Evolutionary conservation across 2,797 vertebrate species (phyloP).

Genomic region (Neosalanx taihuensis): DNA sequence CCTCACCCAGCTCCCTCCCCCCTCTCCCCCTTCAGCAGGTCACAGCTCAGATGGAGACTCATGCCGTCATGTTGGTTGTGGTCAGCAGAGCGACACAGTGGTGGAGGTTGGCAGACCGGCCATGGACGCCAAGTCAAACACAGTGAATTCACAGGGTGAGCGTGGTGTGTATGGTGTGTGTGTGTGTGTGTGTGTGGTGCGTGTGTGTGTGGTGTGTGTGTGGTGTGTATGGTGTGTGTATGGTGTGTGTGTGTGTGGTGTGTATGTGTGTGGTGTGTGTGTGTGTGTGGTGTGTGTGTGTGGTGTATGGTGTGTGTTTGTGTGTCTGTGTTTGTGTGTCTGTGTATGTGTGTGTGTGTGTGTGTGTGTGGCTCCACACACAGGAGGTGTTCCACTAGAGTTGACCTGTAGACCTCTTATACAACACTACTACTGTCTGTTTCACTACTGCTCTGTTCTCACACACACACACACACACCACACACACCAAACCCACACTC

Average conservation of each 20-base stretch:
- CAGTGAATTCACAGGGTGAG: slow-evolving; percentile 41
- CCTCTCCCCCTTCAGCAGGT: no score
- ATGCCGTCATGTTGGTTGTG: background rate
- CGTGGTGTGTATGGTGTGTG: no score
- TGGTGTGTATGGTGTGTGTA: no score
- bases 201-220: no score
- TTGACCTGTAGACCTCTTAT: slow-evolving; percentile 27
- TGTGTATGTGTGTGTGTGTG: no score
- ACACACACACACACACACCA: slow-evolving; percentile 30
- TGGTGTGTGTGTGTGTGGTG: no score
- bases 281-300: no score
- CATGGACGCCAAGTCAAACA: slow-evolving; percentile 45
- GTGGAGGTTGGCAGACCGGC: slow-evolving; percentile 9
- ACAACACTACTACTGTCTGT: background rate
- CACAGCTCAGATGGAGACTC: background rate
- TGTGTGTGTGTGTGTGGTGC: no score
- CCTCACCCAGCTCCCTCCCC: no score
- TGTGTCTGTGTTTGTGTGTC: no score
- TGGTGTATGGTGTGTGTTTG: no score
- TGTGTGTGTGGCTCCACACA: slow-evolving; percentile 21
- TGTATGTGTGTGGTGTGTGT: no score
- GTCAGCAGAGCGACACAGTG: background rate
- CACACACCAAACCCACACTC: slow-evolving; percentile 28
- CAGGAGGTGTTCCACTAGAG: slow-evolving; percentile 45
- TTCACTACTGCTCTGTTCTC: slow-evolving; percentile 5